Base-by-base conservation (phyloP, 2,797 vertebrate genomes). In the Silurus lanzhouensis region DNA sequence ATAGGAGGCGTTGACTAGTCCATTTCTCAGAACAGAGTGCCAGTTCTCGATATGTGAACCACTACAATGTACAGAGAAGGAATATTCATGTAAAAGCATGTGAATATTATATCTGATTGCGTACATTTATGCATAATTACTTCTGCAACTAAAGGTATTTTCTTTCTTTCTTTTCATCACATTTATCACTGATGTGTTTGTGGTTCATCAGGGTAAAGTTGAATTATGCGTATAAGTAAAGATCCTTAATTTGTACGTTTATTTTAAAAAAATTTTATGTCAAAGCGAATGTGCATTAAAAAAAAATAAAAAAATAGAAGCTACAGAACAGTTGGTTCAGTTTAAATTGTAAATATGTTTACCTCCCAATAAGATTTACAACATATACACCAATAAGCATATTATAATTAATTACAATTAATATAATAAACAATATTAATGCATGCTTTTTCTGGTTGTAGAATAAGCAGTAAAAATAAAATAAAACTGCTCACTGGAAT, bases 31-130 rank as follows among this genome's bases (percentile, higher is more conserved):
- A 95, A 99, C 98, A 90, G 98, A 99, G 92, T 99, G 98, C 98
- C 98, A 99, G 95, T 99, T 99, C 95, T 99, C 98, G 95, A 99
- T 99, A 95, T 99, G 98, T 95, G 98, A 99, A 95, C 98, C 98
- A 90, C 98, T 99, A 94, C 83, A 94, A 89, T 88, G n/a, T n/a
- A n/a, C n/a, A n/a, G 89, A 93, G 82, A 88, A 82, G 90, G 85
- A 91, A 74, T 14, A 4, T 55, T 25, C 12, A 66, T 44, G 8
- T n/a, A 3, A 52, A 10, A 52, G 48, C 19, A 25, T 63, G n/a
- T 48, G 22, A 46, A 6, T 17, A 48, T 46, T 64, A 64, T 12
- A 25, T 48, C 22, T 64, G 13, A 9, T 25, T 63, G 20, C 20
- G 13, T 77, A 25, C 31, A 58, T 31, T 31, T 19, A 58, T 27